These are phyloP conservation scores for Sciurus carolinensis DNA, from an alignment of 2,797 vertebrate genomes.

Conservation along the genomic window DNA sequence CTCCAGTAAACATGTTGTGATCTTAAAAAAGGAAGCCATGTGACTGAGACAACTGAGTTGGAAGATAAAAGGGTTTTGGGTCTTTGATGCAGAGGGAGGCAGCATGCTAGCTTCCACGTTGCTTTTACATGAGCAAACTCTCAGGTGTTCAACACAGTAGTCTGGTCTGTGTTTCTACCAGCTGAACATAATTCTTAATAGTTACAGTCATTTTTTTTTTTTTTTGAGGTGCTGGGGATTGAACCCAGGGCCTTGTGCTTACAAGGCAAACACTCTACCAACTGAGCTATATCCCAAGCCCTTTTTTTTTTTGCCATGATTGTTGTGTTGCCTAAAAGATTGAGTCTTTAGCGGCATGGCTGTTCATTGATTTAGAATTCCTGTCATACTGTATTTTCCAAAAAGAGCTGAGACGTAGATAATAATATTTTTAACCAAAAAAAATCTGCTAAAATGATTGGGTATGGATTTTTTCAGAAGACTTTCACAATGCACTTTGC, in stretches of 20 bases:
- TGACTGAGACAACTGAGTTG: neutral
- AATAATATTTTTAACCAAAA: neutral
- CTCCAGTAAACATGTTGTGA: neutral
- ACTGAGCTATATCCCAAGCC: no score
- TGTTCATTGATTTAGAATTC: conserved; percentile 58
- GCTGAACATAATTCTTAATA: neutral
- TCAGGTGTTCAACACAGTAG: neutral
- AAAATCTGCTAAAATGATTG: neutral
- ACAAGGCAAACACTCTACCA: no score
- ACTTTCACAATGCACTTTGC: neutral
- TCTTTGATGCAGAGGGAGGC: neutral
- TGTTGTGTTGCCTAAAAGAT: neutral
- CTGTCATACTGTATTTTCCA: neutral
- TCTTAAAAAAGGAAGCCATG: conserved; percentile 5
- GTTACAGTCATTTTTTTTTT: neutral
- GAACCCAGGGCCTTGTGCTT: no score
- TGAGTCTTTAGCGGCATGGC: neutral
- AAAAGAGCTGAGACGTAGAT: conserved; percentile 34
- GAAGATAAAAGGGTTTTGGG: neutral
- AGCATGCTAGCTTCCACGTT: neutral
- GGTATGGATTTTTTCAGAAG: conserved; percentile 23
- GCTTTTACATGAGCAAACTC: neutral
- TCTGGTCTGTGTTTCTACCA: conserved; percentile 43
- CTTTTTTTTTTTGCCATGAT: neutral
- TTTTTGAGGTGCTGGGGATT: neutral